A percentile compares a stretch with the other conserved stretches of the same genome.
Evolutionary conservation across 2,113 vertebrate species (phyloP).

Genomic region (Seriola quinqueradiata): DNA sequence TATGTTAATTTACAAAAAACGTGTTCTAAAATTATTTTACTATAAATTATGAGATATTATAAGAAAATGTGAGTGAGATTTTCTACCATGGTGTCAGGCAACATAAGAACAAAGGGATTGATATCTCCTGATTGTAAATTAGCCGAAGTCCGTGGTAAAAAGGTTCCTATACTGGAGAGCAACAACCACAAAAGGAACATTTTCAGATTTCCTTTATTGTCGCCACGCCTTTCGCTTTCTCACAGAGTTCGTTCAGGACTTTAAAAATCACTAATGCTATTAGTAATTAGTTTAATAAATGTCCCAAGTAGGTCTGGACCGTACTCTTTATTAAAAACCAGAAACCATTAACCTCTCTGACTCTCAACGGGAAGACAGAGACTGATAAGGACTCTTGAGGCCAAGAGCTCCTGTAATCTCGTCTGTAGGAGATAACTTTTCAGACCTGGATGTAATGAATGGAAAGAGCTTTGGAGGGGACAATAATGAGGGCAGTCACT

Average conservation of each 20-base stretch:
- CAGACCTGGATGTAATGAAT: conserved; percentile 35
- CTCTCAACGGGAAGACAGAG: not conserved
- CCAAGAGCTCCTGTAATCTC: conserved; percentile 45
- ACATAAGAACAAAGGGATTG: not conserved
- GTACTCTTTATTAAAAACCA: not conserved
- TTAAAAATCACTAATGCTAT: not conserved
- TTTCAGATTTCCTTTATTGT: not conserved
- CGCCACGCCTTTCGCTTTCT: conserved; percentile 20
- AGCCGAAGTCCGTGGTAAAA: not conserved
- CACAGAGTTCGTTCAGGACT: conserved; percentile 3
- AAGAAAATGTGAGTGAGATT: not conserved
- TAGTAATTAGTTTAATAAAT: not conserved
- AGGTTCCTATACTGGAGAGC: not conserved
- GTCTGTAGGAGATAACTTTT: conserved; percentile 42
- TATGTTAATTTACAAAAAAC: not conserved
- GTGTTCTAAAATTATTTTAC: too few species aligned
- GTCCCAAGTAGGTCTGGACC: not conserved
- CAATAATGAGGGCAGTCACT: conserved; percentile 32
- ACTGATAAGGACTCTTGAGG: conserved; percentile 22
- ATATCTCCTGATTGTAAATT: not conserved
- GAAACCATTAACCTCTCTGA: conserved; percentile 12
- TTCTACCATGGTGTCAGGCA: not conserved
- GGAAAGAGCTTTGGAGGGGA: conserved; percentile 40
- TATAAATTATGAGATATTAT: not conserved
- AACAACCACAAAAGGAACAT: not conserved